phyloP scores from a whole-genome alignment of 1,140 invertebrate genomes.

The Conus ventricosus region DNA sequence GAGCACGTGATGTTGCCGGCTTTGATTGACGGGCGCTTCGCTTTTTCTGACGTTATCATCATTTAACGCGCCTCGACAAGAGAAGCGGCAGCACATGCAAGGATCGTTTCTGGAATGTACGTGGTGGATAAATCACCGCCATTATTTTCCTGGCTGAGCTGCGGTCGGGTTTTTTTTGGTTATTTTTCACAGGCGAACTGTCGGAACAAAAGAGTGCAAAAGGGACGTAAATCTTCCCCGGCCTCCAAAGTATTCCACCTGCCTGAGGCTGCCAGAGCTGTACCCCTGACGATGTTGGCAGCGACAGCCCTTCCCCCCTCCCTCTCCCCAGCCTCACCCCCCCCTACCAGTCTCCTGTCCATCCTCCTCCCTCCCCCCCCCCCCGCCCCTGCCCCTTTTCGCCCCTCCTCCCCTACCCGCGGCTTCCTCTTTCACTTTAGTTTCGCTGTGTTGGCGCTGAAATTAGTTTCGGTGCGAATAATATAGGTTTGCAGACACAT shows the following conservation, averaged over 20 bases:
- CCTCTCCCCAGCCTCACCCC: background rate
- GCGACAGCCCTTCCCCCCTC: background rate
- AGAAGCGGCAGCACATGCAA: slow-evolving; percentile 34
- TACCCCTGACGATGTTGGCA: background rate
- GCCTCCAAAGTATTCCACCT: slow-evolving; percentile 10
- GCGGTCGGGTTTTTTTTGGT: background rate
- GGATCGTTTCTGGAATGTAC: slow-evolving; percentile 31
- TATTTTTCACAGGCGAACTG: slow-evolving; percentile 16
- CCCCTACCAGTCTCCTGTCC: background rate
- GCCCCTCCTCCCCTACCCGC: too few species aligned
- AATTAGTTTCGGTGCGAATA: slow-evolving; percentile 35
- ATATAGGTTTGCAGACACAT: slow-evolving; percentile 21
- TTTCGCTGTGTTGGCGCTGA: background rate
- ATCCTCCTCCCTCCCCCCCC: background rate
- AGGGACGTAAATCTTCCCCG: slow-evolving; percentile 30
- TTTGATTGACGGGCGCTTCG: slow-evolving; percentile 34
- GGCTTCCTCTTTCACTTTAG: background rate
- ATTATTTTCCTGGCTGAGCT: slow-evolving; percentile 9
- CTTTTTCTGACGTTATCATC: slow-evolving; percentile 34
- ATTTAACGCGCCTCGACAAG: slow-evolving; percentile 18
- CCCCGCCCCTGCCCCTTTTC: background rate
- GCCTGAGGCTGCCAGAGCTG: background rate
- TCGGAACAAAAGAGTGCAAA: slow-evolving; percentile 41
- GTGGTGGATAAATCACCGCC: slow-evolving; percentile 33
- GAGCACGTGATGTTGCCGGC: slow-evolving; percentile 26